Base-by-base conservation (phyloP, 2,797 vertebrate species). In the Thunnus albacares region DNA sequence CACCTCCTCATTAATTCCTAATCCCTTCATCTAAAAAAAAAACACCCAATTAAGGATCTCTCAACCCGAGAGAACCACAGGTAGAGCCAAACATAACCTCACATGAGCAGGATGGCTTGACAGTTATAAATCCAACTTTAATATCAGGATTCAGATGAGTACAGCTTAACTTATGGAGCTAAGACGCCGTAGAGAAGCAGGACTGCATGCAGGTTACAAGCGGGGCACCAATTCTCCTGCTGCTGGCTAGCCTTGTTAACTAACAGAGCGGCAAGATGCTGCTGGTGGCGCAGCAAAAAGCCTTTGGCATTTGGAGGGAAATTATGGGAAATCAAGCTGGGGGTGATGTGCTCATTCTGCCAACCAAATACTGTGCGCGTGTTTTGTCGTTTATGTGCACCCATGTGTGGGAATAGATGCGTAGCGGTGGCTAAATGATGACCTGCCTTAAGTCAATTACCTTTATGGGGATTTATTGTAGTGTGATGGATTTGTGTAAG, bases 211-310 rank as follows among this genome's bases (percentile, higher is more conserved):
- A 43, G 81, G 84, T 83, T 75, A 80, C 1, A 24, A 79, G 71
- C 66, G 18, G 70, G 66, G 52, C 67, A 70, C 66, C 55, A 1
- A n/a, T 69, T 55, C 79, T 71, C 66, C 78, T 66, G 87, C 77
- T 73, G 84, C 79, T 61, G 84, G 73, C 49, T 62, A 77, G 84
- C 87, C 79, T 79, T 78, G 73, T 76, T 87, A 87, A 81, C 81
- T 74, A 83, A 81, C 80, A 56, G 86, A 87, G 82, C 83, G 69
- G 85, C 33, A 79, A 79, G 71, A 83, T 52, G 71, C 72, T 73
- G 77, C 79, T 71, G 79, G 77, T 78, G 82, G 59, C 64, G 66
- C 53, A 51, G 33, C 20, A 45, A 65, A 55, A 78, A 74, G 63
- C 89, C 63, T 63, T 3, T 2, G 84, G 79, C 69, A 14, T 76